A percentile compares a stretch with the other conserved stretches of the same genome.
Conservation (phyloP, 2,888 invertebrate species). For the Drosophila mercatorum region DNA sequence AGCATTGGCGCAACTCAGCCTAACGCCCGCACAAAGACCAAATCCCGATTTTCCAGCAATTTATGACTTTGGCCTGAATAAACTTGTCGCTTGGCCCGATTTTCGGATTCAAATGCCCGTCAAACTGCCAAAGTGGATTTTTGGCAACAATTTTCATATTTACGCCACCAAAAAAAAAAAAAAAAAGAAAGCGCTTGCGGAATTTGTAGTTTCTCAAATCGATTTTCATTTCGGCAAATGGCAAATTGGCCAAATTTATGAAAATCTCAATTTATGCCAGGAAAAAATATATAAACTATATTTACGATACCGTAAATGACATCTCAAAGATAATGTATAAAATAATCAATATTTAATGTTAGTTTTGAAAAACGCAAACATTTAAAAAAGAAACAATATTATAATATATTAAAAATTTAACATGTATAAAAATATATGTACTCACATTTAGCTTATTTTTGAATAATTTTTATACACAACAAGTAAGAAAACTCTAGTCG, state of each 20-base stretch:
- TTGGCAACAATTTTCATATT: slow-evolving; percentile 53
- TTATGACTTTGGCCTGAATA: slow-evolving; percentile 72
- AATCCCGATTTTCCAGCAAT: slow-evolving; percentile 56
- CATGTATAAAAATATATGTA: too few relatives aligned
- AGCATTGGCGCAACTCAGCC: slow-evolving; percentile 19
- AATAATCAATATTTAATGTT: too few relatives aligned
- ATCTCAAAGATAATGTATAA: too few relatives aligned
- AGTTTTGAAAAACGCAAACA: too few relatives aligned
- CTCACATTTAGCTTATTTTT: too few relatives aligned
- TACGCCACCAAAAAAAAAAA: slow-evolving; percentile 11
- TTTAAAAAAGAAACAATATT: too few relatives aligned
- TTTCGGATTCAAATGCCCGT: slow-evolving; percentile 50
- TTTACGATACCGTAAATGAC: not conserved
- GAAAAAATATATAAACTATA: not conserved
- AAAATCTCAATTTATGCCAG: not conserved
- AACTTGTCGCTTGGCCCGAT: slow-evolving; percentile 47
- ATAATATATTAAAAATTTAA: too few relatives aligned
- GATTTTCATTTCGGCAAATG: slow-evolving; percentile 8
- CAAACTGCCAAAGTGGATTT: slow-evolving; percentile 56
- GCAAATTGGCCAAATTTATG: not conserved
- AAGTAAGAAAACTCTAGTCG: too few relatives aligned
- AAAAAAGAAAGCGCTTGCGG: not conserved
- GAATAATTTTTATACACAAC: too few relatives aligned
- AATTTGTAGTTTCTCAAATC: slow-evolving; percentile 16
- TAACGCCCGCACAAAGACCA: slow-evolving; percentile 19